Conservation (phyloP, 2,113 vertebrate species). For the Perca schrenkii region DNA sequence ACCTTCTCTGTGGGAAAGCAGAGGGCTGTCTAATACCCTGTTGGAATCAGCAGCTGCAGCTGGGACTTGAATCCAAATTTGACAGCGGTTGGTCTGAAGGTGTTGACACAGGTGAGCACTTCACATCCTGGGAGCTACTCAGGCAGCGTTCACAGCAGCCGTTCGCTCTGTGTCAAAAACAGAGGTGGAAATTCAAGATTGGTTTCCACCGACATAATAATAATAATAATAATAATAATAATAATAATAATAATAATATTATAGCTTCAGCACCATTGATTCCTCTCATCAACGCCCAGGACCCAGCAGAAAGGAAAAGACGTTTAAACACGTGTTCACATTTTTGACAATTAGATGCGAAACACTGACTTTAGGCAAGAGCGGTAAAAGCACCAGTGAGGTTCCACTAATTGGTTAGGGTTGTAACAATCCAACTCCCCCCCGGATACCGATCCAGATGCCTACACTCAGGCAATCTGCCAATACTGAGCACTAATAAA, state of each 20-base stretch:
- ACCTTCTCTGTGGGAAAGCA: no score
- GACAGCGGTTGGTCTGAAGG: background rate
- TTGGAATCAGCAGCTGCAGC: background rate
- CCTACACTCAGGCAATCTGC: no score
- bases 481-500: no score
- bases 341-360: background rate
- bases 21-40: background rate
- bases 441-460: no score
- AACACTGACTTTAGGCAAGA: background rate
- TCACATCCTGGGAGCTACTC: background rate
- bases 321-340: background rate
- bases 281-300: background rate
- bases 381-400: background rate
- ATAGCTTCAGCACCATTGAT: no score
- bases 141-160: conserved; percentile 3
- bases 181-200: background rate
- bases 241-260: background rate
- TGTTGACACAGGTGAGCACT: background rate
- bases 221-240: no score
- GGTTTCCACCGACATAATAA: background rate
- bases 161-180: background rate
- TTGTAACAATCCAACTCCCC: background rate
- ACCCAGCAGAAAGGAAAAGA: background rate
- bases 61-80: background rate
- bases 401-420: background rate